These are phyloP conservation scores for Merops nubicus DNA, from an alignment of 2,113 vertebrate genomes.

Conservation along the genomic window DNA sequence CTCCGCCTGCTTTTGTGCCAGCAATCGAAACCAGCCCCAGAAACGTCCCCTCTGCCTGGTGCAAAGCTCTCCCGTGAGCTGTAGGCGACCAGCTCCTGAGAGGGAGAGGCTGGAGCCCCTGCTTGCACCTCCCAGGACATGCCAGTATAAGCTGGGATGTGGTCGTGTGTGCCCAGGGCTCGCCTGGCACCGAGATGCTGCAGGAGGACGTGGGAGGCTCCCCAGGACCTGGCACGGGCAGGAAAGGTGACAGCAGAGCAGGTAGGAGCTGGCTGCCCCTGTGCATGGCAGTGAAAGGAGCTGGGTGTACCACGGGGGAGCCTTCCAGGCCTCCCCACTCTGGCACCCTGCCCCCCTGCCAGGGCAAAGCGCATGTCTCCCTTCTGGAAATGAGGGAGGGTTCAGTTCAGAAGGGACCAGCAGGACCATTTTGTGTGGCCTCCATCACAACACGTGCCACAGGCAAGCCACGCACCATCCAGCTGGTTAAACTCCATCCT, in stretches of 20 bases:
- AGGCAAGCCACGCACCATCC: fast-evolving
- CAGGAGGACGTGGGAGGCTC: neutral
- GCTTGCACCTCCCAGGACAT: neutral
- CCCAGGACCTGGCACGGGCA: fast-evolving
- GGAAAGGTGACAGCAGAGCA: no score
- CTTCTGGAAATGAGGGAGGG: neutral
- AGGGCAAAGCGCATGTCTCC: fast-evolving
- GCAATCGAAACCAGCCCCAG: neutral
- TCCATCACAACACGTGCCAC: neutral
- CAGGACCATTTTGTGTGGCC: neutral
- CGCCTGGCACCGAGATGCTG: neutral
- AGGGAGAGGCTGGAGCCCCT: neutral
- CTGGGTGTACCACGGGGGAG: fast-evolving
- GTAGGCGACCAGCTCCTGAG: neutral
- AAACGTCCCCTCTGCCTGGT: neutral
- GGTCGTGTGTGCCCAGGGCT: neutral
- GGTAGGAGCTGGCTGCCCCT: fast-evolving
- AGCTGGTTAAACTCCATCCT: neutral
- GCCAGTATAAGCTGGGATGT: neutral
- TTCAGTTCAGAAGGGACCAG: neutral
- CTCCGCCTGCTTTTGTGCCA: neutral
- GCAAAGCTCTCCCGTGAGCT: neutral
- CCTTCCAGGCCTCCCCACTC: neutral
- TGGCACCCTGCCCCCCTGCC: fast-evolving
- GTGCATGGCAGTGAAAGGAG: neutral